phyloP scores from a whole-genome alignment of 1,140 invertebrate genomes.

The Steinernema khuongi region DNA sequence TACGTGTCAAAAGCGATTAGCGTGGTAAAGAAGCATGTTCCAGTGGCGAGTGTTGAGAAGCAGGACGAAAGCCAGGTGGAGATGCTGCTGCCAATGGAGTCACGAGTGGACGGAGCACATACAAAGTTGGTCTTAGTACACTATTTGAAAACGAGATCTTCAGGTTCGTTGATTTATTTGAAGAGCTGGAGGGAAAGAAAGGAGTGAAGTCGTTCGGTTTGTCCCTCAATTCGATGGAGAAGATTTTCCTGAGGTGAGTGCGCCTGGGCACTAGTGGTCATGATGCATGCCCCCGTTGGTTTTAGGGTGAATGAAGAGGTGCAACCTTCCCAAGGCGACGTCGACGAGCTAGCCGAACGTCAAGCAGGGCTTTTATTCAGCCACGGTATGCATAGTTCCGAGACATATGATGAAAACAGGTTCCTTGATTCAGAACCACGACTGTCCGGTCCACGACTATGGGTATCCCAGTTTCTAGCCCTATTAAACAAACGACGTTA shows the following conservation, averaged over 20 bases:
- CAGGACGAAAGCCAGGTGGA: background rate
- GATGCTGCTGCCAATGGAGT: conserved; percentile 19
- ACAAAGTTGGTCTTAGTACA: background rate
- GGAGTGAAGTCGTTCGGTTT: conserved; percentile 29
- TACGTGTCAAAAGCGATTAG: conserved; percentile 60
- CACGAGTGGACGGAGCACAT: conserved; percentile 19
- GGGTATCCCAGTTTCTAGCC: too few species aligned
- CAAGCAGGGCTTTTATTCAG: background rate
- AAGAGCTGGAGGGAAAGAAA: conserved; percentile 15
- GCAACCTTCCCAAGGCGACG: too few species aligned
- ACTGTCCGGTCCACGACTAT: too few species aligned
- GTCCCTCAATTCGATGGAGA: conserved; percentile 35
- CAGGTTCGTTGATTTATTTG: conserved; percentile 28
- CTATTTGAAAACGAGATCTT: background rate
- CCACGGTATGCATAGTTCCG: conserved; percentile 10
- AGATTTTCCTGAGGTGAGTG: conserved; percentile 21
- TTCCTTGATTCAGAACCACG: too few species aligned
- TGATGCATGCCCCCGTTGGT: conserved; percentile 29
- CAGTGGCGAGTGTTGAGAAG: conserved; percentile 13
- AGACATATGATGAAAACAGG: too few species aligned
- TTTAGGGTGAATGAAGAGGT: background rate
- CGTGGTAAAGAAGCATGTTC: conserved; percentile 63
- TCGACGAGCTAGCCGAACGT: conserved; percentile 21
- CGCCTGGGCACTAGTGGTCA: background rate
- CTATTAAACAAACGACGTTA: too few species aligned